Evolutionary conservation across 2,888 invertebrate species (phyloP).

Genomic region (Aphidius colemani): DNA sequence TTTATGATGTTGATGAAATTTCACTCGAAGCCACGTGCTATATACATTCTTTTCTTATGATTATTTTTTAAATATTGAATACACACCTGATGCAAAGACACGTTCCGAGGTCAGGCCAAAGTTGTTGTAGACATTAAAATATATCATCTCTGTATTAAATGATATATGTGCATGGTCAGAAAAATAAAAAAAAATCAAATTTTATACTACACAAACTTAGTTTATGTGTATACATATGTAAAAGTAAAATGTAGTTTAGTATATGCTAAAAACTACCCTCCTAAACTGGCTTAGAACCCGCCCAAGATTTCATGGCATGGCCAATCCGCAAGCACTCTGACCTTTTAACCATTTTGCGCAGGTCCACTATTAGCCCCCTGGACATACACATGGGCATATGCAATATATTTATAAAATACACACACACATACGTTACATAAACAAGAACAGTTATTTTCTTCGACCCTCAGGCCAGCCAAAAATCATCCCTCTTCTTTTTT

Average conservation of each 20-base stretch:
- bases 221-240: too few relatives aligned
- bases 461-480: slow-evolving; percentile 7
- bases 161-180: slow-evolving; percentile 23
- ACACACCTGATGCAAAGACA: neutral
- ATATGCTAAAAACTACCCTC: slow-evolving; percentile 40
- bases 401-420: slow-evolving; percentile 7
- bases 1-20: too few relatives aligned
- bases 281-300: slow-evolving; percentile 59
- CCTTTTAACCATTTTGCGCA: slow-evolving; percentile 50
- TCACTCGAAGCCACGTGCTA: too few relatives aligned
- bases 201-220: too few relatives aligned
- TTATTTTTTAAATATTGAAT: slow-evolving; percentile 11
- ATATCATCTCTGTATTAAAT: too few relatives aligned
- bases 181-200: too few relatives aligned
- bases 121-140: slow-evolving; percentile 14
- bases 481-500: slow-evolving; percentile 9
- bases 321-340: slow-evolving; percentile 54
- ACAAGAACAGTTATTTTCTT: slow-evolving; percentile 22
- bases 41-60: slow-evolving; percentile 3
- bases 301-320: slow-evolving; percentile 48
- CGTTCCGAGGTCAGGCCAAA: slow-evolving; percentile 30
- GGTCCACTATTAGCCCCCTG: slow-evolving; percentile 41
- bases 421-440: slow-evolving; percentile 24
- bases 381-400: slow-evolving; percentile 16
- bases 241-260: too few relatives aligned